These are phyloP conservation scores for Flexamia atlantica DNA, from an alignment of 2,888 invertebrate species.

Conservation along the genomic window DNA sequence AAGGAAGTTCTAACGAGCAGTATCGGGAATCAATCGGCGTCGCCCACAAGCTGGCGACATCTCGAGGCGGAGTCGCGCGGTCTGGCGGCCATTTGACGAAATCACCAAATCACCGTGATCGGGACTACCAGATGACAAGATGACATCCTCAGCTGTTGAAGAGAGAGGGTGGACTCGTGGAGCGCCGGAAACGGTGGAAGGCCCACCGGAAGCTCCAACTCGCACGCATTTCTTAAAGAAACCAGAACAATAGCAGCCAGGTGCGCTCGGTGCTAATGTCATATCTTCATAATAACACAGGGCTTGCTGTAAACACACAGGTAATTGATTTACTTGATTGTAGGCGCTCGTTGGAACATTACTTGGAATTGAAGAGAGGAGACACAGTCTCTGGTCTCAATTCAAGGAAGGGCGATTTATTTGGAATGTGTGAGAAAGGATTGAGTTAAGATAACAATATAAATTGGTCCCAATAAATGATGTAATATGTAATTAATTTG, in stretches of 20 bases:
- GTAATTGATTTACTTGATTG: background rate
- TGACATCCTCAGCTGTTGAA: slow-evolving; percentile 45
- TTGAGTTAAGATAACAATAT: too few relatives aligned
- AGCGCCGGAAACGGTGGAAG: slow-evolving; percentile 8
- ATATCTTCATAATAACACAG: slow-evolving; percentile 20
- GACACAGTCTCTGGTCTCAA: background rate
- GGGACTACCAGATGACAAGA: slow-evolving; percentile 30
- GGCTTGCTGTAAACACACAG: slow-evolving; percentile 20
- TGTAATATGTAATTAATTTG: too few relatives aligned
- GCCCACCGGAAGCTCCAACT: slow-evolving; percentile 50
- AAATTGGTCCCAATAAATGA: too few relatives aligned
- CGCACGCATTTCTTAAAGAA: slow-evolving; percentile 53
- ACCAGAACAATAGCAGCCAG: slow-evolving; percentile 52
- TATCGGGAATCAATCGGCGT: background rate
- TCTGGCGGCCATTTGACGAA: background rate
- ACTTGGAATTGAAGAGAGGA: background rate
- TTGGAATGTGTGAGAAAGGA: too few relatives aligned
- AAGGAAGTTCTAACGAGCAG: slow-evolving; percentile 4
- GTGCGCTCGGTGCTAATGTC: slow-evolving; percentile 35
- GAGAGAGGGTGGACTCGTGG: slow-evolving; percentile 1
- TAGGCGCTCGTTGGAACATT: background rate
- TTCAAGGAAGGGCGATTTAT: background rate
- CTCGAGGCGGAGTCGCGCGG: slow-evolving; percentile 10
- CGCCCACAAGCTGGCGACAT: background rate
- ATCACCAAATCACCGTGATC: slow-evolving; percentile 14